Conservation (phyloP, 2,888 invertebrate genomes). For the Isoperla grammatica region DNA sequence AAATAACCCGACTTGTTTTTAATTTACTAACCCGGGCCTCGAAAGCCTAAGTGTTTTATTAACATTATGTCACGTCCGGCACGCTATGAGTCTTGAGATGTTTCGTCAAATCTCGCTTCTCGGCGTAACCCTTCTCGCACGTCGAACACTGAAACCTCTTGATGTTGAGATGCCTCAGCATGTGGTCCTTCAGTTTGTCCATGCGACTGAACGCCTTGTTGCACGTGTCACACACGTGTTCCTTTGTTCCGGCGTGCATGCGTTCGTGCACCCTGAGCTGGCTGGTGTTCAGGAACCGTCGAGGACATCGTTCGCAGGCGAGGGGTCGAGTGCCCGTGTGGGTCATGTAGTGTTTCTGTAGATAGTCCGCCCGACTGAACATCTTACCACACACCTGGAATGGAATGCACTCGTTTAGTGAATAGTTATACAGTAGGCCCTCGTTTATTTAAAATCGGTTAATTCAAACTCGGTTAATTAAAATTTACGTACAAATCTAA, state of each 20-base stretch:
- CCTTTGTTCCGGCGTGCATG: slow-evolving; percentile 23
- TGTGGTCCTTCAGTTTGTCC: slow-evolving; percentile 34
- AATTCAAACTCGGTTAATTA: too few species aligned
- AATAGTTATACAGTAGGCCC: too few species aligned
- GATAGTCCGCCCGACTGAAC: slow-evolving; percentile 27
- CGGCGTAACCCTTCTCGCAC: slow-evolving; percentile 32
- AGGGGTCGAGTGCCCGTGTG: slow-evolving; percentile 24
- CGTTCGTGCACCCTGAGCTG: slow-evolving; percentile 14
- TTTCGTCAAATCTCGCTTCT: slow-evolving; percentile 32
- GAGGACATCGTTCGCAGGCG: slow-evolving; percentile 18
- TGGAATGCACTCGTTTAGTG: too few species aligned
- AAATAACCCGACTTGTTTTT: too few species aligned
- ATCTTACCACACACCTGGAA: slow-evolving; percentile 28
- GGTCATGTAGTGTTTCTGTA: slow-evolving; percentile 28
- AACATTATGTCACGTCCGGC: neutral
- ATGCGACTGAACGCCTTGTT: slow-evolving; percentile 25
- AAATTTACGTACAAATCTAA: too few species aligned
- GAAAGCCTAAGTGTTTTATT: too few species aligned
- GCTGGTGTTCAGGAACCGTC: slow-evolving; percentile 10
- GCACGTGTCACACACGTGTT: slow-evolving; percentile 26
- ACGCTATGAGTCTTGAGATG: slow-evolving; percentile 31
- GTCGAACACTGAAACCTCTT: slow-evolving; percentile 30
- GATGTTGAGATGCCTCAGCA: slow-evolving; percentile 33
- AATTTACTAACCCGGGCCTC: too few species aligned
- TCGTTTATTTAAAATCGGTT: too few species aligned